Conservation (phyloP, 2,113 vertebrate genomes). For the Dolichotis patagonum region DNA sequence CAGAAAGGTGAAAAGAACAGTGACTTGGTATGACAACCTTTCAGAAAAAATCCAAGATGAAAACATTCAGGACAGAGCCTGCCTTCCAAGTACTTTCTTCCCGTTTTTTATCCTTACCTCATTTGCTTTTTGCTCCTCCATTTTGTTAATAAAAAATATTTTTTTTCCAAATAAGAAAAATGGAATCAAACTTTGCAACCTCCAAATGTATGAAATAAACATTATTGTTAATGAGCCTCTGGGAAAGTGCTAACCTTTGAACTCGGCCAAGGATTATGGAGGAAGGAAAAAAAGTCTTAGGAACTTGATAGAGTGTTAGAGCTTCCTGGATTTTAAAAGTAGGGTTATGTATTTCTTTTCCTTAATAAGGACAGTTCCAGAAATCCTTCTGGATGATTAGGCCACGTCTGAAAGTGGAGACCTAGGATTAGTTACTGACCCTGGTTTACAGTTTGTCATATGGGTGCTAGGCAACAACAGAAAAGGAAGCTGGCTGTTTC, state of each 20-base stretch:
- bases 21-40: not conserved
- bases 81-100: not conserved
- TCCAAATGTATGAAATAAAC: slow-evolving; percentile 81
- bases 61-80: not conserved
- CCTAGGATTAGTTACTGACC: slow-evolving; percentile 3
- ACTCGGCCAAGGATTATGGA: slow-evolving; percentile 81
- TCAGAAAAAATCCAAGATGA: not conserved
- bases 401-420: slow-evolving; percentile 51
- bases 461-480: slow-evolving; percentile 39
- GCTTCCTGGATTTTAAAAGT: slow-evolving; percentile 77
- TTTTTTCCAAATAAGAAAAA: slow-evolving; percentile 62
- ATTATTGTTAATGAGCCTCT: slow-evolving; percentile 83
- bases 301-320: slow-evolving; percentile 84
- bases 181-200: slow-evolving; percentile 80
- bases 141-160: slow-evolving; percentile 55
- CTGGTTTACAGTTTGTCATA: slow-evolving; percentile 17
- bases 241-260: slow-evolving; percentile 88
- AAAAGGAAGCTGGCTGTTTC: not conserved
- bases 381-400: slow-evolving; percentile 58
- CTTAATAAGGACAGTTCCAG: slow-evolving; percentile 72
- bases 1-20: not conserved
- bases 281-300: slow-evolving; percentile 80
- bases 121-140: not conserved
- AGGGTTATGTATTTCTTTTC: slow-evolving; percentile 63
- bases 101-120: not conserved